Percentiles rank a stretch among this genome's conserved stretches.
Conservation (phyloP, 2,113 vertebrate genomes). For the Manacus vitellinus region DNA sequence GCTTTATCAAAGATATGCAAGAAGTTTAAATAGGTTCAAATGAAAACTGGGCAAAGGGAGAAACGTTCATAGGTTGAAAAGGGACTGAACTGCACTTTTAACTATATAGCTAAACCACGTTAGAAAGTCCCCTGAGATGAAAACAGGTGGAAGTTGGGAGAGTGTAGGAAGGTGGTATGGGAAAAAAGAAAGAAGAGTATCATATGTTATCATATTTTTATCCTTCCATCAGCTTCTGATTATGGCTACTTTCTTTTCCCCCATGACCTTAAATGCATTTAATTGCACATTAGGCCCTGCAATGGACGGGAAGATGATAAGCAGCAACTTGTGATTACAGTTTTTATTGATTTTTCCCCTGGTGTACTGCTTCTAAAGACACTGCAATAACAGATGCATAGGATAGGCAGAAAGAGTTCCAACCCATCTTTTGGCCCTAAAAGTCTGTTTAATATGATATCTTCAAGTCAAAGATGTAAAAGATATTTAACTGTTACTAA, state of each 20-base stretch:
- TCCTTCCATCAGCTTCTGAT: neutral
- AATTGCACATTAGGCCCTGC: slow-evolving; percentile 36
- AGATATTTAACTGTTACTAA: neutral
- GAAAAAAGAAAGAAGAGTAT: neutral
- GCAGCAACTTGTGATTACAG: slow-evolving; percentile 20
- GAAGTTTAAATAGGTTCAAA: neutral
- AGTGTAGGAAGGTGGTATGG: neutral
- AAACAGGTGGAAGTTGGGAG: slow-evolving; percentile 3
- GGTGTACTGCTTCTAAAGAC: slow-evolving; percentile 13
- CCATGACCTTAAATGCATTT: slow-evolving; percentile 8
- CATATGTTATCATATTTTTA: neutral
- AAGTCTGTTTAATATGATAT: neutral
- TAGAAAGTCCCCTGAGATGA: neutral
- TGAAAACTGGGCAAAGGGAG: neutral
- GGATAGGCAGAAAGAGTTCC: neutral
- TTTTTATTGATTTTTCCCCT: slow-evolving; percentile 28
- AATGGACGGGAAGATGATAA: slow-evolving; percentile 15
- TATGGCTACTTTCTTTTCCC: neutral
- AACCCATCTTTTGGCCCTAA: neutral
- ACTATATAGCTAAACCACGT: neutral
- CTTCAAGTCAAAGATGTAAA: neutral
- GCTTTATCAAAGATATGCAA: neutral
- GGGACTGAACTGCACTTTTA: neutral
- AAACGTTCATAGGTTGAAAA: neutral
- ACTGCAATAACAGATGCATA: neutral